Conservation (phyloP, 2,113 vertebrate species). For the Poicephalus gulielmi region DNA sequence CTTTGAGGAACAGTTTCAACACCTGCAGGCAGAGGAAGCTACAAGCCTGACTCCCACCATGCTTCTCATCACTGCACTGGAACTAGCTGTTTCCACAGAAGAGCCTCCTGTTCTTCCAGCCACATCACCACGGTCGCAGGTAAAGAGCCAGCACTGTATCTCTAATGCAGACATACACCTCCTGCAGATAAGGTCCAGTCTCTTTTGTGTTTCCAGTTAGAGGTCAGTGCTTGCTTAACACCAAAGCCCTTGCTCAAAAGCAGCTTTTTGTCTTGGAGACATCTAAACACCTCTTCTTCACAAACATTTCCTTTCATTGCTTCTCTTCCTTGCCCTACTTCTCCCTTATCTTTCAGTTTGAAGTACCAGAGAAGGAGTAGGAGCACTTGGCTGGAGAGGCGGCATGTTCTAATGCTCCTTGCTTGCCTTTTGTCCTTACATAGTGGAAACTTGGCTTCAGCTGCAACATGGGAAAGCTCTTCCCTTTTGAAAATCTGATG, state of each 20-base stretch:
- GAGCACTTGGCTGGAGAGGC: neutral
- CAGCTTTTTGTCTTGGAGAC: neutral
- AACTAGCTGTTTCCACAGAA: conserved; percentile 80
- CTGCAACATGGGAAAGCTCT: neutral
- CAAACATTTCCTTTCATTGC: neutral
- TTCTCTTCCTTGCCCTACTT: neutral
- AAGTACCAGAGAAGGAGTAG: neutral
- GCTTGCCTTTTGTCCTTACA: neutral
- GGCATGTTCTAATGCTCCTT: neutral
- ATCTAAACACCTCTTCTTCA: neutral
- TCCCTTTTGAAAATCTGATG: neutral
- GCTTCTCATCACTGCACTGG: conserved; percentile 67
- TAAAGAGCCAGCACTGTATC: conserved; percentile 57
- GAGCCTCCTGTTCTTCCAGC: conserved; percentile 82
- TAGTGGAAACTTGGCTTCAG: neutral
- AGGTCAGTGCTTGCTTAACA: neutral
- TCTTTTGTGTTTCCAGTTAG: neutral
- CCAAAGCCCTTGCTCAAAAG: neutral
- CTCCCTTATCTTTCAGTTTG: neutral
- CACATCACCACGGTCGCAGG: conserved; percentile 85
- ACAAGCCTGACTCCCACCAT: conserved; percentile 55
- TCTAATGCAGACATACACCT: neutral
- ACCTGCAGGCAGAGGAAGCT: conserved; percentile 56
- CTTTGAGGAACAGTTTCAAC: conserved; percentile 57
- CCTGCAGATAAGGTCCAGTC: neutral